phyloP scores from a whole-genome alignment of 2,888 invertebrate species.

The Sceliomorpha sp. region DNA sequence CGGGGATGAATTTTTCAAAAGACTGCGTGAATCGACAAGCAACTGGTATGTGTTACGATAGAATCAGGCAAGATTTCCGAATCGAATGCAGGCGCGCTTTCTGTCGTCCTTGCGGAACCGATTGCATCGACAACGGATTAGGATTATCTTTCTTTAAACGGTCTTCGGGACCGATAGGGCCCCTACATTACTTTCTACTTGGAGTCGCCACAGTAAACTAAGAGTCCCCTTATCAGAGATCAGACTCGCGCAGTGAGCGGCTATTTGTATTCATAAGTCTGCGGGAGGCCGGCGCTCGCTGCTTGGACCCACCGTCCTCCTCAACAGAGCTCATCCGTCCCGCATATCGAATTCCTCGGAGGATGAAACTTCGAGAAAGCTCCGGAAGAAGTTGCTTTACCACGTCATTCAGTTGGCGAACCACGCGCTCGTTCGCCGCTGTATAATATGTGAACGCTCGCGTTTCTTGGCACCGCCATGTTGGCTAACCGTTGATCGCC shows the following conservation, averaged over 20 bases:
- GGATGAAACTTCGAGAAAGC: slow-evolving; percentile 60
- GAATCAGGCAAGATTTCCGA: slow-evolving; percentile 38
- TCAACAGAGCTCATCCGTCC: slow-evolving; percentile 51
- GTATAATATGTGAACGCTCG: slow-evolving; percentile 68
- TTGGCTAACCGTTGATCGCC: slow-evolving; percentile 34
- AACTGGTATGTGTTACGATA: slow-evolving; percentile 45
- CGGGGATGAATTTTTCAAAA: slow-evolving; percentile 26
- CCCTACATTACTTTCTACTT: slow-evolving; percentile 44
- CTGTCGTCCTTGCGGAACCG: slow-evolving; percentile 53
- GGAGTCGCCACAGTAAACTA: slow-evolving; percentile 54
- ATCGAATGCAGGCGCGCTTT: slow-evolving; percentile 25
- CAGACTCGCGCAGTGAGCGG: slow-evolving; percentile 80
- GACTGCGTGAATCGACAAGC: slow-evolving; percentile 51
- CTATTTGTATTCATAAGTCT: slow-evolving; percentile 81
- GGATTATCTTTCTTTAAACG: slow-evolving; percentile 57
- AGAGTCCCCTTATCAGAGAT: slow-evolving; percentile 75
- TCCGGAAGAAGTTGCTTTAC: slow-evolving; percentile 56
- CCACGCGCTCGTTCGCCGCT: slow-evolving; percentile 70
- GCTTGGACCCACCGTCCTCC: slow-evolving; percentile 40
- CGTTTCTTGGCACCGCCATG: slow-evolving; percentile 65
- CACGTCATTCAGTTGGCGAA: slow-evolving; percentile 46
- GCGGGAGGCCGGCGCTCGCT: slow-evolving; percentile 79
- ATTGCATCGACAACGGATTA: slow-evolving; percentile 53
- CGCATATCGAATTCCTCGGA: slow-evolving; percentile 55
- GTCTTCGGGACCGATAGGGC: slow-evolving; percentile 34